These are phyloP conservation scores for Leptinotarsa peninsularis DNA, from an alignment of 2,888 invertebrate genomes.

Conservation along the genomic window DNA sequence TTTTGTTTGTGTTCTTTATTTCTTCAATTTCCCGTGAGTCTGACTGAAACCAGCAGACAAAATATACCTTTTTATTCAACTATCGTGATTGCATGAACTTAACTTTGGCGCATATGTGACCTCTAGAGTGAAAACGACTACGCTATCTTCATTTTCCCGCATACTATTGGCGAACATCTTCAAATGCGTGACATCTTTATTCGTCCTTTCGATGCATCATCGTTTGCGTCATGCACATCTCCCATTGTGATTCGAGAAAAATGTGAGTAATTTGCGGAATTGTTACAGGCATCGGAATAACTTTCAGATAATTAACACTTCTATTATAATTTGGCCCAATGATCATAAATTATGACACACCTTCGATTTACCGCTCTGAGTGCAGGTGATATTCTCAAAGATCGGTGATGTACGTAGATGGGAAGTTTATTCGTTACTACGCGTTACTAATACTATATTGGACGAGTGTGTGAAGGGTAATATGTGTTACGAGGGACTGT, in stretches of 20 bases:
- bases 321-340: slow-evolving; percentile 21
- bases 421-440: not conserved
- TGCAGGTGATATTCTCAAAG: slow-evolving; percentile 5
- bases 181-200: not conserved
- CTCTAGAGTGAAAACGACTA: too few species aligned
- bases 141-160: too few species aligned
- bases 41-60: too few species aligned
- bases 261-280: slow-evolving; percentile 15
- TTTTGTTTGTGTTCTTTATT: too few species aligned
- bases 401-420: slow-evolving; percentile 17
- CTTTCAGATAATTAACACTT: slow-evolving; percentile 18
- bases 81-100: too few species aligned
- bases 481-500: not conserved
- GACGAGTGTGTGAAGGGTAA: not conserved
- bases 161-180: not conserved
- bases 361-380: slow-evolving; percentile 9
- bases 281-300: slow-evolving; percentile 17
- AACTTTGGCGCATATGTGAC: too few species aligned
- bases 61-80: too few species aligned
- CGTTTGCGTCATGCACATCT: slow-evolving; percentile 7
- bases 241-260: slow-evolving; percentile 17
- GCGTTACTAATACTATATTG: not conserved
- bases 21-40: too few species aligned
- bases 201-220: not conserved
- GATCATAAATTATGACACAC: slow-evolving; percentile 19